phyloP scores from a whole-genome alignment of 2,797 vertebrate genomes.

The Urophycis tenuis region DNA sequence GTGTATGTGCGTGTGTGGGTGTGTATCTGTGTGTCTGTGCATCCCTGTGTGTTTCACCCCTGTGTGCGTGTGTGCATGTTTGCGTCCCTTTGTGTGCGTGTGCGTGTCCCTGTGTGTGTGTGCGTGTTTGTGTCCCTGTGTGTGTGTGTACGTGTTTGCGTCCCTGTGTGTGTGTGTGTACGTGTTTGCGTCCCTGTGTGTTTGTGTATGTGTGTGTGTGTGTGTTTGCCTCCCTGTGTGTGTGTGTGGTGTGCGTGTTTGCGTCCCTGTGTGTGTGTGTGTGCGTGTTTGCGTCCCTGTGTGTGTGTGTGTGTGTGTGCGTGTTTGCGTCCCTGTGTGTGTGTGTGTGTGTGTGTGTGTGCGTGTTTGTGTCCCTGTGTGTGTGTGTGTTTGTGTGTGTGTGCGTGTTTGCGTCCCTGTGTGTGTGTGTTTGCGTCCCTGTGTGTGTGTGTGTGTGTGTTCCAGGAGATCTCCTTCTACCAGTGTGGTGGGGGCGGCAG shows the following conservation, averaged over 20 bases:
- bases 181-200: not conserved
- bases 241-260: not conserved
- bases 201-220: not conserved
- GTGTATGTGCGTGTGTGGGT: no score
- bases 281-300: not conserved
- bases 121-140: not conserved
- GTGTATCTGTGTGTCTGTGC: not conserved
- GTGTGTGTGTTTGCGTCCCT: no score
- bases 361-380: not conserved
- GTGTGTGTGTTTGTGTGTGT: not conserved
- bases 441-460: not conserved
- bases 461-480: constrained; percentile 89
- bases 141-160: no score
- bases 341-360: not conserved
- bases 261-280: no score
- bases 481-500: constrained; percentile 91
- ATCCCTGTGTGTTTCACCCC: no score
- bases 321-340: no score
- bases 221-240: not conserved
- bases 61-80: not conserved
- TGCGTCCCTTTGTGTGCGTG: no score
- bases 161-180: no score
- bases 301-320: no score
- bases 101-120: not conserved
- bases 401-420: not conserved